Evolutionary conservation across 2,797 vertebrate genomes (phyloP).

Genomic region (Etheostoma nigrum): DNA sequence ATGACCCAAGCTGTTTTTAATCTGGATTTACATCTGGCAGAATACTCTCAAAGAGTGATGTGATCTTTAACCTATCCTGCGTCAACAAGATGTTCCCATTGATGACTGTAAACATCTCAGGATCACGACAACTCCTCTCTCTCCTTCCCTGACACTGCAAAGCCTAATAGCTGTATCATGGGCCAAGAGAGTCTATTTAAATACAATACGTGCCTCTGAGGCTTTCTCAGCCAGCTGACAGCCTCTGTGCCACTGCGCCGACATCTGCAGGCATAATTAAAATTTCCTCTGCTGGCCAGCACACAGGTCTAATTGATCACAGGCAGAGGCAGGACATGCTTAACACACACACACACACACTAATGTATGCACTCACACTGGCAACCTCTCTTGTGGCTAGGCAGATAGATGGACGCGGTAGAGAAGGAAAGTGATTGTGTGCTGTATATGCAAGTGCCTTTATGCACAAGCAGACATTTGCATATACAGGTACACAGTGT

Average conservation of each 20-base stretch:
- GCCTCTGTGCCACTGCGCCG: conserved; percentile 47
- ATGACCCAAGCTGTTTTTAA: background rate
- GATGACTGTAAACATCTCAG: conserved; percentile 15
- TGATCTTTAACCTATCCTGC: conserved; percentile 14
- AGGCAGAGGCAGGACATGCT: conserved; percentile 51
- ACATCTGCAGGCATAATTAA: conserved; percentile 76
- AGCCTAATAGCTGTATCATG: conserved; percentile 53
- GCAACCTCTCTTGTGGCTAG: conserved; percentile 1
- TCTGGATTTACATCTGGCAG: conserved; percentile 4
- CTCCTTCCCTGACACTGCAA: conserved; percentile 3
- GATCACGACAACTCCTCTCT: conserved; percentile 19
- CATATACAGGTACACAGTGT: conserved; percentile 10
- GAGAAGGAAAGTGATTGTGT: background rate
- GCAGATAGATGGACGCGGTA: conserved; percentile 9
- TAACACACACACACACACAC: conserved; percentile 5
- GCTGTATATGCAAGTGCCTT: conserved; percentile 1
- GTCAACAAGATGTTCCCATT: background rate
- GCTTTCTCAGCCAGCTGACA: conserved; percentile 58
- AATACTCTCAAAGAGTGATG: background rate
- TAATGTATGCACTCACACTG: background rate
- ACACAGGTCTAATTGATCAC: conserved; percentile 72
- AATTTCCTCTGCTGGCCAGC: conserved; percentile 60
- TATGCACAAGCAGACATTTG: conserved; percentile 31
- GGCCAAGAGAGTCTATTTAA: conserved; percentile 56
- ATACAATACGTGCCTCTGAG: conserved; percentile 47